phyloP scores from a whole-genome alignment of 1,140 invertebrate genomes.

The Trichonephila clavata region DNA sequence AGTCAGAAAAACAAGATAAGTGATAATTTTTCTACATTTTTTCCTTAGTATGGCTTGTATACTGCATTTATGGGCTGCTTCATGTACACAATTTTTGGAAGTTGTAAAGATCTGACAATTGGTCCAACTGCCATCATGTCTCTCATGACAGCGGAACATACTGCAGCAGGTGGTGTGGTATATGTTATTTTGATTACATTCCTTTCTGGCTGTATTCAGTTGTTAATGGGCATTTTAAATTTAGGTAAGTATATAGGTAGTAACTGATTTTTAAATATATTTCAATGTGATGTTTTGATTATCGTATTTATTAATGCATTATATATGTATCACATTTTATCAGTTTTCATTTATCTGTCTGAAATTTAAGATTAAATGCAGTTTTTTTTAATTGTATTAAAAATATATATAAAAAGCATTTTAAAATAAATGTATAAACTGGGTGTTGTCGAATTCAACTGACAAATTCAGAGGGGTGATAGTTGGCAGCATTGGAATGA shows the following conservation, averaged over 20 bases:
- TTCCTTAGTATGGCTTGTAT: slow-evolving; percentile 89
- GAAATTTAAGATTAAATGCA: no score
- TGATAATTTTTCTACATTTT: no score
- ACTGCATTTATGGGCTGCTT: slow-evolving; percentile 95
- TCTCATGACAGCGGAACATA: slow-evolving; percentile 88
- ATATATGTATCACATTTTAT: no score
- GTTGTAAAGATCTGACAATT: slow-evolving; percentile 94
- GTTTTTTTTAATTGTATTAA: no score
- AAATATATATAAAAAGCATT: no score
- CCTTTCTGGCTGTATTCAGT: slow-evolving; percentile 87
- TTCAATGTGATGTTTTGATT: no score
- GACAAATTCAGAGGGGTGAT: no score
- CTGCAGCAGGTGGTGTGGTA: slow-evolving; percentile 86
- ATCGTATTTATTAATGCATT: no score
- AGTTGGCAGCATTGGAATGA: no score
- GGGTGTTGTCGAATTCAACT: no score
- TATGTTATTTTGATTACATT: slow-evolving; percentile 91
- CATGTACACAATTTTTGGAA: slow-evolving; percentile 94
- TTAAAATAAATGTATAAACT: no score
- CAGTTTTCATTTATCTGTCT: no score
- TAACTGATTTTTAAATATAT: neutral
- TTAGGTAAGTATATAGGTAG: slow-evolving; percentile 82
- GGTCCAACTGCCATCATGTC: slow-evolving; percentile 94
- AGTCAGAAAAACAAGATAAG: neutral
- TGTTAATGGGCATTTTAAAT: slow-evolving; percentile 89